A percentile compares a stretch with the other conserved stretches of the same genome.
phyloP scores from a whole-genome alignment of 2,797 vertebrate genomes.

The Ctenosaura bakeri region DNA sequence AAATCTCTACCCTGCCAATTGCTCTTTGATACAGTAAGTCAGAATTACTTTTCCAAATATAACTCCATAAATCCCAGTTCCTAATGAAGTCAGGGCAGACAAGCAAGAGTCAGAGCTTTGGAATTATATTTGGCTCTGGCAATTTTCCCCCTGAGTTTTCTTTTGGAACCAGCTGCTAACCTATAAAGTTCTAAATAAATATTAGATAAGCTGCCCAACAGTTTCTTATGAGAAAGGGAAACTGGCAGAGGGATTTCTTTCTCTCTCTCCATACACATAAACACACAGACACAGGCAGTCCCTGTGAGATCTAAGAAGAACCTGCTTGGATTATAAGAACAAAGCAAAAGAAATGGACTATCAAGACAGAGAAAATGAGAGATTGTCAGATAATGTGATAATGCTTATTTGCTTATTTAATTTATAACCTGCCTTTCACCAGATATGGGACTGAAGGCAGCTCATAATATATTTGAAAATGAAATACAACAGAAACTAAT shows the following conservation, averaged over 20 bases:
- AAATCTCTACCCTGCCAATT: slow-evolving; percentile 44
- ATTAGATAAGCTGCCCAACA: slow-evolving; percentile 43
- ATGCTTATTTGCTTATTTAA: not conserved
- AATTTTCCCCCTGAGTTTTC: slow-evolving; percentile 32
- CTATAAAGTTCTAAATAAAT: slow-evolving; percentile 47
- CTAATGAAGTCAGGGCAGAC: slow-evolving; percentile 25
- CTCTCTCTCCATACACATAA: too few relatives aligned
- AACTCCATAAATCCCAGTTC: slow-evolving; percentile 26
- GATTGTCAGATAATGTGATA: slow-evolving; percentile 17
- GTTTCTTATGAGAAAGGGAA: slow-evolving; percentile 43
- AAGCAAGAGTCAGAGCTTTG: slow-evolving; percentile 23
- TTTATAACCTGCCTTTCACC: not conserved
- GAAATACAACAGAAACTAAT: too few relatives aligned
- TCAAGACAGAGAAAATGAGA: slow-evolving; percentile 31
- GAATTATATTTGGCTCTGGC: slow-evolving; percentile 28
- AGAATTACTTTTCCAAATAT: slow-evolving; percentile 54
- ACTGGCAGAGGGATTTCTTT: not conserved
- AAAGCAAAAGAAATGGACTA: slow-evolving; percentile 46
- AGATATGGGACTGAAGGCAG: too few relatives aligned
- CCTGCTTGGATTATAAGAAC: slow-evolving; percentile 28
- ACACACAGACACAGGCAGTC: slow-evolving; percentile 9
- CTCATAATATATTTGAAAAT: too few relatives aligned
- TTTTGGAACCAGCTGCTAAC: slow-evolving; percentile 27
- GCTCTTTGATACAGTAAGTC: slow-evolving; percentile 48
- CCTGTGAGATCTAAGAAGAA: not conserved